Evolutionary conservation across 2,888 invertebrate genomes (phyloP).

Genomic region (Acleris literana): DNA sequence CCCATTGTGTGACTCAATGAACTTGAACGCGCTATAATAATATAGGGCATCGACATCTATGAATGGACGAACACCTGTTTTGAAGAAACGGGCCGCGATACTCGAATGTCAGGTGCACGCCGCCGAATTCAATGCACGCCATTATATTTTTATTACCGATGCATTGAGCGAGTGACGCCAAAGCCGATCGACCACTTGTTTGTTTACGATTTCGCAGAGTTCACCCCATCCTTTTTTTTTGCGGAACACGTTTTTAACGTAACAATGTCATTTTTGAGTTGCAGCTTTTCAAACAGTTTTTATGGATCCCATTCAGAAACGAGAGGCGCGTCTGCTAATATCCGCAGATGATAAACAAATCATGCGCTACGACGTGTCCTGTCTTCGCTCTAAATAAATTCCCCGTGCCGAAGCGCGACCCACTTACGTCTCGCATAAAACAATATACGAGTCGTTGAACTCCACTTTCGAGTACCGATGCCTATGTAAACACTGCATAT

Average conservation of each 20-base stretch:
- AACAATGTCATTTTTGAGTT: slow-evolving; percentile 16
- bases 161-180: slow-evolving; percentile 45
- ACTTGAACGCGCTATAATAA: slow-evolving; percentile 76
- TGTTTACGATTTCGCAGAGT: slow-evolving; percentile 50
- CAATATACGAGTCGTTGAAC: slow-evolving; percentile 80
- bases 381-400: slow-evolving; percentile 43
- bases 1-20: slow-evolving; percentile 78
- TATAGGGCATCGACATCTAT: slow-evolving; percentile 79
- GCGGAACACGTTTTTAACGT: slow-evolving; percentile 26
- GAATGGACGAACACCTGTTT: slow-evolving; percentile 74
- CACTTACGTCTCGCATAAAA: slow-evolving; percentile 79
- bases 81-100: slow-evolving; percentile 60
- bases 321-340: slow-evolving; percentile 43
- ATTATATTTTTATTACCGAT: slow-evolving; percentile 61
- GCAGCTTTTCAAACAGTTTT: no score
- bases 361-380: slow-evolving; percentile 36
- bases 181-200: slow-evolving; percentile 45
- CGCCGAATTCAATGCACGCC: slow-evolving; percentile 60
- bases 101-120: slow-evolving; percentile 66
- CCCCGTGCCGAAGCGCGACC: slow-evolving; percentile 67
- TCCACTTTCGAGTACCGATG: slow-evolving; percentile 58
- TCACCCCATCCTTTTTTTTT: slow-evolving; percentile 39
- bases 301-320: slow-evolving; percentile 27
- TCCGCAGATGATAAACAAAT: slow-evolving; percentile 36
- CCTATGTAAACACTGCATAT: slow-evolving; percentile 77